Evolutionary conservation across 2,113 vertebrate genomes (phyloP), one percentile per base, ranked within the genome.

Genomic region (Capreolus pygargus): DNA sequence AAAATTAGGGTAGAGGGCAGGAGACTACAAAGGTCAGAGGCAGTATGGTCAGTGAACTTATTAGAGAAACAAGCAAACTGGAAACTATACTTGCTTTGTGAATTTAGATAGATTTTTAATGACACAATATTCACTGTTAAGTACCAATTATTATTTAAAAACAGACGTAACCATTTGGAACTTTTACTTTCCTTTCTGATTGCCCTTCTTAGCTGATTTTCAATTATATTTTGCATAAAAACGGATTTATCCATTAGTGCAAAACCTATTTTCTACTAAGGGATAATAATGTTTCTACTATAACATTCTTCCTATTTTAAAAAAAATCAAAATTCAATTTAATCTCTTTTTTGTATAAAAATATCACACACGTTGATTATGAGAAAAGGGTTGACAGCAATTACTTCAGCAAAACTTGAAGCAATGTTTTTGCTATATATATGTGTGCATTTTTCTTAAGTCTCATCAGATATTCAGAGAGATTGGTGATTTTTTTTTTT

Each of bases 171-270:
- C 11, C 9, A n/a, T 86, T 86, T 83, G 2, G 58, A 55, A 9
- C 27, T 70, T 92, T 89, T 93, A 88, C 67, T 91, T 90, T 52
- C 17, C 19, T 90, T 79, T 86, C 45, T 55, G 11, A 28, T 70
- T 84, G 85, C 1, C 1, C 39, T 54, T 60, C 88, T 84, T 60
- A 90, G 17, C 13, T 94, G 57, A 81, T 85, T 81, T 85, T 74
- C 15, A 74, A 74, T 85, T 91, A 58, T 47, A 74, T 85, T 93
- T 91, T 95, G 17, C 74, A 79, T 52, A 96, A 97, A 83, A 91
- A 76, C 21, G 1, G 16, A 93, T 33, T 86, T 13, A 33, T 57
- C 39, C 30, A 33, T 78, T 81, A 91, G 3, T 36, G 17, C 1
- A 58, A 76, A 93, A 57, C 8, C 27, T 78, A 58, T 60, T 84